Evolutionary conservation across 2,888 invertebrate species (phyloP).

Genomic region (Chloroclystis v-ata): DNA sequence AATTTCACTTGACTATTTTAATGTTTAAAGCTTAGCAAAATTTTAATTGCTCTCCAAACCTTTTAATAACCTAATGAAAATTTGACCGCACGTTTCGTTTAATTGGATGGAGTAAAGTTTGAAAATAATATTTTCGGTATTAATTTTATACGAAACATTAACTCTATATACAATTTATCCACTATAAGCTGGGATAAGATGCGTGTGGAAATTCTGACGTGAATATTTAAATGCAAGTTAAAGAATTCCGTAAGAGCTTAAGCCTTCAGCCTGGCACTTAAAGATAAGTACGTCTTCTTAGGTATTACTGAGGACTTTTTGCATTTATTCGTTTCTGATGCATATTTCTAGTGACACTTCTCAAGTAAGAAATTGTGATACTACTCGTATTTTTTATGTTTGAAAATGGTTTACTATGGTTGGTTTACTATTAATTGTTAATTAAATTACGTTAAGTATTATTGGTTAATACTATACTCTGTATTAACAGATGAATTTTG

Average conservation of each 20-base stretch:
- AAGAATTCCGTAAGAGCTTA: constrained; percentile 13
- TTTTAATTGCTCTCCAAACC: constrained; percentile 14
- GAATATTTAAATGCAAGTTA: constrained; percentile 6
- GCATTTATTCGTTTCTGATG: neutral
- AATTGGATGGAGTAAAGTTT: neutral
- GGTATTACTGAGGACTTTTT: constrained; percentile 12
- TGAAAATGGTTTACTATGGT: no score
- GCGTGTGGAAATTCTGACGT: no score
- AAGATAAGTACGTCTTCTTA: constrained; percentile 48
- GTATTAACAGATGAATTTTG: no score
- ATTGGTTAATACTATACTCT: no score
- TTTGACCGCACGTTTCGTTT: constrained; percentile 2
- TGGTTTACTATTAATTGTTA: no score
- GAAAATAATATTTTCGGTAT: no score
- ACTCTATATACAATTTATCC: no score
- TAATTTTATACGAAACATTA: no score
- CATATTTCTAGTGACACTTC: neutral
- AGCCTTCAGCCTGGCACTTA: constrained; percentile 36
- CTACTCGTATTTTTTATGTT: no score
- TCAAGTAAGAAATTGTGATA: no score
- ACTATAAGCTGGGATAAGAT: no score
- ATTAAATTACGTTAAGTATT: no score
- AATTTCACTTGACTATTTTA: constrained; percentile 11
- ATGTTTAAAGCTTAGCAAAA: constrained; percentile 6
- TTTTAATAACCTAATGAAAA: constrained; percentile 1